phyloP scores from a whole-genome alignment of 2,888 invertebrate genomes.

The Xylota sylvarum region DNA sequence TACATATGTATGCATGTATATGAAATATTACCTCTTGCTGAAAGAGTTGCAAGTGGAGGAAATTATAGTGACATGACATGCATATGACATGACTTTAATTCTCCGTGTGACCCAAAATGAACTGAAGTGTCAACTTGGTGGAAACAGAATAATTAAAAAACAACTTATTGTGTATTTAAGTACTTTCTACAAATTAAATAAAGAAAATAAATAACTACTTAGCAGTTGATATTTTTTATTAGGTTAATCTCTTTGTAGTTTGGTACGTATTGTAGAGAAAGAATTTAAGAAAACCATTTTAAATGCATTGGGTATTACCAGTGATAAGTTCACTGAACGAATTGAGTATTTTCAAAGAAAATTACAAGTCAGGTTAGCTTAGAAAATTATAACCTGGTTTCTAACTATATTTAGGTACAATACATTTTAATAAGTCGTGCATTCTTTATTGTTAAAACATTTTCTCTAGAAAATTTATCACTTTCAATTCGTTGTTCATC shows the following conservation, averaged over 20 bases:
- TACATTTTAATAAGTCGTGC: too few relatives aligned
- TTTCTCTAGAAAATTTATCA: too few relatives aligned
- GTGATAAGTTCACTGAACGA: too few relatives aligned
- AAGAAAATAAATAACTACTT: not conserved
- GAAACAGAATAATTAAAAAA: slow-evolving; percentile 16
- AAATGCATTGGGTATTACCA: not conserved
- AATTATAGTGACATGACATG: slow-evolving; percentile 42
- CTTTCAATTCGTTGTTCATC: too few relatives aligned
- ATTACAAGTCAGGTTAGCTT: too few relatives aligned
- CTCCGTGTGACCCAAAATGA: slow-evolving; percentile 30
- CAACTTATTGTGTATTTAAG: not conserved
- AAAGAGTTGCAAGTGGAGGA: not conserved
- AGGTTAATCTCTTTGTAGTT: too few relatives aligned
- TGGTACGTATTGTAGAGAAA: too few relatives aligned
- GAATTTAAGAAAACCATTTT: too few relatives aligned
- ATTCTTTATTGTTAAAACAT: too few relatives aligned
- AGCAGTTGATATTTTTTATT: not conserved
- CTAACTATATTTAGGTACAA: too few relatives aligned
- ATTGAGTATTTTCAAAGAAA: too few relatives aligned
- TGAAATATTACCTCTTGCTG: slow-evolving; percentile 5
- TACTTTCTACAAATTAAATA: not conserved
- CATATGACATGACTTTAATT: slow-evolving; percentile 31
- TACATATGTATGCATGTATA: not conserved
- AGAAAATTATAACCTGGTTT: too few relatives aligned
- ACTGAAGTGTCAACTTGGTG: slow-evolving; percentile 34